Conservation (phyloP, 2,797 vertebrate species). For the Sebastes itinus region DNA sequence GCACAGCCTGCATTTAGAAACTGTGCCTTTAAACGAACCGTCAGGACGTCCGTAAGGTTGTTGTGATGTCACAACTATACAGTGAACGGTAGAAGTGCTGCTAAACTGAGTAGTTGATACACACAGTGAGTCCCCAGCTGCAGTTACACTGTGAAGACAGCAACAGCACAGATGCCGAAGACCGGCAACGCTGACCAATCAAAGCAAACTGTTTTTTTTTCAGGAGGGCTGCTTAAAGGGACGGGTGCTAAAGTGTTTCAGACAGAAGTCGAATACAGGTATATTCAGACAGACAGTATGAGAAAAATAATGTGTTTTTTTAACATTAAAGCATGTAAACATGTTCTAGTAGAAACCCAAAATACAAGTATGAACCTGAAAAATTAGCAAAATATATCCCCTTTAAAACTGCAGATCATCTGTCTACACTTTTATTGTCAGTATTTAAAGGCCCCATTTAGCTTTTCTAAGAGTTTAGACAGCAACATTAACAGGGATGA, state of each 20-base stretch:
- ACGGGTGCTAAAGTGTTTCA: background rate
- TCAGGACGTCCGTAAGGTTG: background rate
- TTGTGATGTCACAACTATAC: background rate
- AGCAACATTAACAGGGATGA: background rate
- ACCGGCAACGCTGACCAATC: background rate
- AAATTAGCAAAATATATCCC: too few relatives aligned
- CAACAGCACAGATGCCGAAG: background rate
- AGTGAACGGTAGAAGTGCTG: rapidly evolving
- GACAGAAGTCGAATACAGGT: rapidly evolving
- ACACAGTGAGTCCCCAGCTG: background rate
- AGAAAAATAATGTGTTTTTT: too few relatives aligned
- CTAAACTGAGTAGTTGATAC: background rate
- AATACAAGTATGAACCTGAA: too few relatives aligned
- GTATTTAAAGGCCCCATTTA: background rate
- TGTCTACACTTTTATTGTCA: background rate
- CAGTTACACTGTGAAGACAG: background rate
- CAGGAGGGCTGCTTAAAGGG: too few relatives aligned
- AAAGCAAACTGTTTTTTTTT: background rate
- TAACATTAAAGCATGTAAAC: background rate
- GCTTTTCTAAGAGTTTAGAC: too few relatives aligned
- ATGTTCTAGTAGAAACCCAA: background rate
- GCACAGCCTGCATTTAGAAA: background rate
- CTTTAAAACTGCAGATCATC: background rate
- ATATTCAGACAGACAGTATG: background rate
- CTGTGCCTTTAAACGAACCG: background rate